phyloP scores from a whole-genome alignment of 2,888 invertebrate species.

The Branchellion lobata region DNA sequence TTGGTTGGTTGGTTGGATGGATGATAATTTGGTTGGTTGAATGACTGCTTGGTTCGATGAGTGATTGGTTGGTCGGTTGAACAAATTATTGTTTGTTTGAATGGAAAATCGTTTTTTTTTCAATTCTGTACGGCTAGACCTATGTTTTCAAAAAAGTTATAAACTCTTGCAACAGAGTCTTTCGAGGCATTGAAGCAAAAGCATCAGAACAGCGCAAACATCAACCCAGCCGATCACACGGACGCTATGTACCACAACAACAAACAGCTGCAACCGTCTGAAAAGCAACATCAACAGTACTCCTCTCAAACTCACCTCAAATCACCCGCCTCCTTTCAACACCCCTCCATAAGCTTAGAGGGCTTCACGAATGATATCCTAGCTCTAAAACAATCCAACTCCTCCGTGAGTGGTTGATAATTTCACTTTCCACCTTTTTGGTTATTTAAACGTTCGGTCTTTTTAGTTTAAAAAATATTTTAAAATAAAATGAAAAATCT shows the following conservation, averaged over 20 bases:
- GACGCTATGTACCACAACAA: too few species aligned
- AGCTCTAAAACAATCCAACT: conserved; percentile 27
- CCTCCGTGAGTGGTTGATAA: neutral
- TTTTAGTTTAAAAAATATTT: too few species aligned
- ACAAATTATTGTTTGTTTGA: too few species aligned
- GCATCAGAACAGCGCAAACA: neutral
- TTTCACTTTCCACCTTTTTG: neutral
- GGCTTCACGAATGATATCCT: conserved; percentile 37
- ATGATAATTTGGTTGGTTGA: too few species aligned
- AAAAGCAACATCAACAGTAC: conserved; percentile 13
- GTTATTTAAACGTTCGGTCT: neutral
- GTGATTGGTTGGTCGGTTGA: conserved; percentile 38
- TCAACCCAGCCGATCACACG: neutral
- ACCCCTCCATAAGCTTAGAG: conserved; percentile 8
- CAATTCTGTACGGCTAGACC: too few species aligned
- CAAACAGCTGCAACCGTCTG: neutral
- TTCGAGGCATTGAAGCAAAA: neutral
- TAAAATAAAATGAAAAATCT: too few species aligned
- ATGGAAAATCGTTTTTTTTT: too few species aligned
- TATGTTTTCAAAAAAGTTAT: too few species aligned
- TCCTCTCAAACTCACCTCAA: neutral
- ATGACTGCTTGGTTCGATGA: conserved; percentile 53
- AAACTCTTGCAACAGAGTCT: neutral
- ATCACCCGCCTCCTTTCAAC: neutral
- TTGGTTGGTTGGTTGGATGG: conserved; percentile 26